Percentiles rank a stretch among this genome's conserved stretches.
Evolutionary conservation across 1,140 invertebrate species (phyloP).

Genomic region (Bombus superbus): DNA sequence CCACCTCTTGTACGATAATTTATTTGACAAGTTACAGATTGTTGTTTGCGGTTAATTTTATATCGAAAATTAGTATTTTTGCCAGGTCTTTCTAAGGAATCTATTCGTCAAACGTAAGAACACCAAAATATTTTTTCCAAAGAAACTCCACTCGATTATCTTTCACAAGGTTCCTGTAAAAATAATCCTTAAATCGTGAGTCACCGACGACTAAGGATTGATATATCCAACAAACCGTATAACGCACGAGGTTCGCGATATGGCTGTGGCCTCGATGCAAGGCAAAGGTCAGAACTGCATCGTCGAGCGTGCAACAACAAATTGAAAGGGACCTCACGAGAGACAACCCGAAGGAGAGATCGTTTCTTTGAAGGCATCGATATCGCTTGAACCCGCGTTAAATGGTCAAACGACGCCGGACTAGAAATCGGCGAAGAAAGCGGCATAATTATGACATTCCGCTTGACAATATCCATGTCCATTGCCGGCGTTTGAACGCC

Average conservation of each 20-base stretch:
- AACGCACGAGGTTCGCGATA: not conserved
- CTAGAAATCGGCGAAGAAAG: constrained; percentile 29
- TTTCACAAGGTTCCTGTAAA: not conserved
- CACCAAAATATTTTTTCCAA: no score
- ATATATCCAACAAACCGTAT: not conserved
- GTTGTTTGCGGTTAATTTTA: no score
- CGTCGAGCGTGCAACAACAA: constrained; percentile 19
- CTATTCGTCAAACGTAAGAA: no score
- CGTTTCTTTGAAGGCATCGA: not conserved
- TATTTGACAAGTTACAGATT: no score
- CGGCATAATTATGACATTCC: constrained; percentile 48
- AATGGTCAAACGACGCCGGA: not conserved
- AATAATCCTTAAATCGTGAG: not conserved
- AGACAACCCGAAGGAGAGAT: constrained; percentile 18
- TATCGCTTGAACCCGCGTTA: not conserved
- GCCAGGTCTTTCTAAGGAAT: no score
- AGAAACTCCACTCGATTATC: no score
- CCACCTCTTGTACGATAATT: no score
- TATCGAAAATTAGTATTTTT: no score
- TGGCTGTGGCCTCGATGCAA: not conserved
- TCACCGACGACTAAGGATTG: not conserved
- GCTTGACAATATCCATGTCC: constrained; percentile 18
- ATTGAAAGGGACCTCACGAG: constrained; percentile 32
- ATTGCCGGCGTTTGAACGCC: not conserved
- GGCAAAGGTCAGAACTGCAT: constrained; percentile 36